Percentiles rank a stretch among this genome's conserved stretches.
These are phyloP conservation scores for Drosophila anomelani DNA, from an alignment of 2,888 invertebrate species.

Conservation along the genomic window DNA sequence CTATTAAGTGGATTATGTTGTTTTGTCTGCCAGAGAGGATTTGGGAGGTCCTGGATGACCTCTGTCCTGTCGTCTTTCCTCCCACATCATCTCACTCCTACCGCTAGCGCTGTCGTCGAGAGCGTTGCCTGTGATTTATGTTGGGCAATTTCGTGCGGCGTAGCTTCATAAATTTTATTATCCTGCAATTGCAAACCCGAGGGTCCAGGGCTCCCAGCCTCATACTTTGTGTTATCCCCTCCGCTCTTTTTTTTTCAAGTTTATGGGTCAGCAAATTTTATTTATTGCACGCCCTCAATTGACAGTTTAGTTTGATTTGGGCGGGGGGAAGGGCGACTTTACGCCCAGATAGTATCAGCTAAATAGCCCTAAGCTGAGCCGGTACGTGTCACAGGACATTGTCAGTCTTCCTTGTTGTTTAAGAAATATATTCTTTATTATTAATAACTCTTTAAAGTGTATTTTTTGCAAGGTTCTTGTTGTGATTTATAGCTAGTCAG, in stretches of 20 bases:
- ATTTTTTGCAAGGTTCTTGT: neutral
- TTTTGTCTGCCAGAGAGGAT: slow-evolving; percentile 46
- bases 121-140: slow-evolving; percentile 73
- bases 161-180: slow-evolving; percentile 77
- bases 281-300: slow-evolving; percentile 70
- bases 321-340: slow-evolving; percentile 16
- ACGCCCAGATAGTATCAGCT: slow-evolving; percentile 54
- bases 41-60: slow-evolving; percentile 36
- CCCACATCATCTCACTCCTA: slow-evolving; percentile 20
- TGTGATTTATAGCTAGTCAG: neutral
- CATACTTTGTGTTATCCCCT: neutral
- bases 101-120: slow-evolving; percentile 38
- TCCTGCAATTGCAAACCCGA: slow-evolving; percentile 67
- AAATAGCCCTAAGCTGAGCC: slow-evolving; percentile 47
- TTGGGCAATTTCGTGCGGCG: slow-evolving; percentile 68
- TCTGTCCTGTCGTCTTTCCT: slow-evolving; percentile 30
- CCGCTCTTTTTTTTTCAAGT: slow-evolving; percentile 30
- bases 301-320: slow-evolving; percentile 61
- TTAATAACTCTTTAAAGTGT: slow-evolving; percentile 11
- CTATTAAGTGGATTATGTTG: slow-evolving; percentile 77
- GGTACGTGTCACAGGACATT: neutral
- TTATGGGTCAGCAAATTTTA: slow-evolving; percentile 74
- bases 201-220: slow-evolving; percentile 16
- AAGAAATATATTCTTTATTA: neutral
- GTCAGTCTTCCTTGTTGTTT: slow-evolving; percentile 14